A percentile compares a stretch with the other conserved stretches of the same genome.
Evolutionary conservation across 2,797 vertebrate genomes (phyloP).

Genomic region (Lagocephalus sceleratus): DNA sequence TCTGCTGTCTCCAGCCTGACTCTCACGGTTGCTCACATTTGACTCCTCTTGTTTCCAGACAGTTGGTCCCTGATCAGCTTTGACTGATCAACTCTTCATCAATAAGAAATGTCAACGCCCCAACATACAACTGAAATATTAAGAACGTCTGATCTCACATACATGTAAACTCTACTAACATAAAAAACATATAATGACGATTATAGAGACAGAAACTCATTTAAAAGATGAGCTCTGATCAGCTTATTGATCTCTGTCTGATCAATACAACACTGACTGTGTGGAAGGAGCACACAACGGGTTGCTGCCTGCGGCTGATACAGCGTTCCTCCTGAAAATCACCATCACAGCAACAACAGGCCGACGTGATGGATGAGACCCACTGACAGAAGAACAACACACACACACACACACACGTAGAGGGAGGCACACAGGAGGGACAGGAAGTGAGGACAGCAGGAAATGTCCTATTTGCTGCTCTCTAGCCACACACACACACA

Average conservation of each 20-base stretch:
- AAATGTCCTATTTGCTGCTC: too few species aligned
- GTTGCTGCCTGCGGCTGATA: background rate
- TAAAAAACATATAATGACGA: too few species aligned
- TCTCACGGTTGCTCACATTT: background rate
- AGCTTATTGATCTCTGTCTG: constrained; percentile 39
- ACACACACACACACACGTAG: background rate
- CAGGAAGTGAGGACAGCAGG: background rate
- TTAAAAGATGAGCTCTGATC: constrained; percentile 61
- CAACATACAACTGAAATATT: too few species aligned
- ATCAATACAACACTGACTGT: constrained; percentile 64
- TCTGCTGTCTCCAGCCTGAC: background rate
- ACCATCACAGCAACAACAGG: too few species aligned
- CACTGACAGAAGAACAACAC: background rate
- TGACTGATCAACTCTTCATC: too few species aligned
- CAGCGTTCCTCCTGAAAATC: constrained; percentile 8
- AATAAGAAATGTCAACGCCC: too few species aligned
- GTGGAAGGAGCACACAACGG: constrained; percentile 22
- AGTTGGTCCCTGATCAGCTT: too few species aligned
- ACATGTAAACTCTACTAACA: too few species aligned
- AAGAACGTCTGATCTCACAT: too few species aligned
- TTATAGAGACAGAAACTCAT: too few species aligned
- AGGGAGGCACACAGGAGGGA: constrained; percentile 3
- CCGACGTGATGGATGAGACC: too few species aligned
- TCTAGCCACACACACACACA: constrained; percentile 12
- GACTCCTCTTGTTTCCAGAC: too few species aligned